phyloP scores from a whole-genome alignment of 2,888 invertebrate genomes.

The Trachelus troglodyta region DNA sequence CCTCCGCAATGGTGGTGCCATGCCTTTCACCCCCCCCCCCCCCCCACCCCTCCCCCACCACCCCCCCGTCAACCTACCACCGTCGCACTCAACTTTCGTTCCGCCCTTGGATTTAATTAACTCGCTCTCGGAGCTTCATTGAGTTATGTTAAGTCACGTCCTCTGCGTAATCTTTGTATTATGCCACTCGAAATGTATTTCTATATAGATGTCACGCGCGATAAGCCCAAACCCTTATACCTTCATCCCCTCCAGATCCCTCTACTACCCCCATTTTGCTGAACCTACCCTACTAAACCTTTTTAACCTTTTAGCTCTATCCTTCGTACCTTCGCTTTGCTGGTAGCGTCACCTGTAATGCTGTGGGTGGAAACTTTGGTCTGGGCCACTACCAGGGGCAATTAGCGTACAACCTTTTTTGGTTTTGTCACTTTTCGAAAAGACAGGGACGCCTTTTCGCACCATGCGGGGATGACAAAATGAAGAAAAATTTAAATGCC shows the following conservation, averaged over 20 bases:
- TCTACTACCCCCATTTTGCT: conserved; percentile 16
- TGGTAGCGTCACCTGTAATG: background rate
- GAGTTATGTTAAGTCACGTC: conserved; percentile 56
- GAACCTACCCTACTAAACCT: conserved; percentile 14
- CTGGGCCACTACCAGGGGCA: conserved; percentile 17
- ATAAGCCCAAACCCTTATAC: conserved; percentile 2
- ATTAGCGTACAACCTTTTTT: conserved; percentile 26
- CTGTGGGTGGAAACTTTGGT: background rate
- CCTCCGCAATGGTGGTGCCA: conserved; percentile 15
- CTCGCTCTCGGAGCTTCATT: conserved; percentile 49
- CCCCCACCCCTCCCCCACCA: conserved; percentile 6
- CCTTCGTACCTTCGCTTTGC: background rate
- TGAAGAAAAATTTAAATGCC: no score
- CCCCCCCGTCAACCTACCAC: background rate
- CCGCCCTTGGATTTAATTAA: conserved; percentile 52
- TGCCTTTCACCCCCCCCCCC: background rate
- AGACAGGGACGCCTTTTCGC: no score
- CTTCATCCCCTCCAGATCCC: conserved; percentile 8
- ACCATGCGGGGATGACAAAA: no score
- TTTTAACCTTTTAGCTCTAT: background rate
- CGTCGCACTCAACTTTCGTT: conserved; percentile 11
- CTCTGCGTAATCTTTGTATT: conserved; percentile 53
- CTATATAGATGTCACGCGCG: conserved; percentile 13
- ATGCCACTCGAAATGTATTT: conserved; percentile 49
- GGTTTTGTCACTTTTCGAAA: conserved; percentile 3